Evolutionary conservation across 2,797 vertebrate genomes (phyloP).

Genomic region (Ceryle rudis): DNA sequence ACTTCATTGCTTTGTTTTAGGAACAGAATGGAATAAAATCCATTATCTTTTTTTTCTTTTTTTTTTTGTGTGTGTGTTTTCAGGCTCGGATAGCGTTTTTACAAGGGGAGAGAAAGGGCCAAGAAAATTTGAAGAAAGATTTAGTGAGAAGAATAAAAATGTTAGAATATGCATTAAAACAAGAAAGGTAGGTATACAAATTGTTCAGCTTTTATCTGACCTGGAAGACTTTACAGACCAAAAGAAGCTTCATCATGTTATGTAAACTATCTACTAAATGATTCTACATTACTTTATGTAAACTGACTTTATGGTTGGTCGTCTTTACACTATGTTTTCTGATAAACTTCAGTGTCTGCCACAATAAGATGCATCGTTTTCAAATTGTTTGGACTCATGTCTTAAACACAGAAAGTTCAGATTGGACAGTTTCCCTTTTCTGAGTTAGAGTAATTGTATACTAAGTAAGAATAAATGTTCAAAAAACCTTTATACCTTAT

Average conservation of each 20-base stretch:
- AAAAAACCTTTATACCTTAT: neutral
- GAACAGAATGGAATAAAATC: neutral
- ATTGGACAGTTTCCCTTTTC: neutral
- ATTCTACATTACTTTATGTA: neutral
- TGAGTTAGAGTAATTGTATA: neutral
- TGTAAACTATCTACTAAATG: neutral
- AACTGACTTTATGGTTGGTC: neutral
- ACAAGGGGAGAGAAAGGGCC: slow-evolving; percentile 98
- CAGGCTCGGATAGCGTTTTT: slow-evolving; percentile 99
- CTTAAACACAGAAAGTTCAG: neutral
- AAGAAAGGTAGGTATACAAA: slow-evolving; percentile 89
- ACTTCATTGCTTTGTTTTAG: neutral
- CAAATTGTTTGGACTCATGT: fast-evolving
- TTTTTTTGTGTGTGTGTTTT: slow-evolving; percentile 70
- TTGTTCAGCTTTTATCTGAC: neutral
- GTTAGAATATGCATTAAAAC: slow-evolving; percentile 99
- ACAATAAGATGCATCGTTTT: neutral
- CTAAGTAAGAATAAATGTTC: neutral
- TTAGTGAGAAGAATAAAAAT: slow-evolving; percentile 99
- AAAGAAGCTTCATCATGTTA: neutral
- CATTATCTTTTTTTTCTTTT: neutral
- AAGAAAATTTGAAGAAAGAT: slow-evolving; percentile 99
- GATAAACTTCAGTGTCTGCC: neutral
- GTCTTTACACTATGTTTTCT: neutral
- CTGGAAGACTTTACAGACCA: neutral